A percentile compares a stretch with the other conserved stretches of the same genome.
phyloP scores from a whole-genome alignment of 1,140 invertebrate genomes.

The Ectropis grisescens region DNA sequence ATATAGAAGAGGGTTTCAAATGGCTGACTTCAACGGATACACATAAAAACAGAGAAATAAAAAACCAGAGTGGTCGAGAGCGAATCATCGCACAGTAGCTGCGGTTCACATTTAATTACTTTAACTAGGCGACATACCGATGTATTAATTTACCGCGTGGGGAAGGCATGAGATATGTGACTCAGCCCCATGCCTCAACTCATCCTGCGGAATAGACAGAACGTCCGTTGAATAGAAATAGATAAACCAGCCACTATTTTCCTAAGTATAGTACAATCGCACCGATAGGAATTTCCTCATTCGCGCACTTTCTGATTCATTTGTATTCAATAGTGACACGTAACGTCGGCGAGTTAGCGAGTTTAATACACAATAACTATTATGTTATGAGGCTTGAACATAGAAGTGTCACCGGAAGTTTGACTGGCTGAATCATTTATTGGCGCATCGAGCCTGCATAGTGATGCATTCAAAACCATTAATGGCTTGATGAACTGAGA shows the following conservation, averaged over 20 bases:
- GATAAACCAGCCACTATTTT: slow-evolving; percentile 1
- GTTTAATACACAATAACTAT: slow-evolving; percentile 29
- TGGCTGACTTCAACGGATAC: no score
- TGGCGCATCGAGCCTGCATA: no score
- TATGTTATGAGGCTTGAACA: slow-evolving; percentile 26
- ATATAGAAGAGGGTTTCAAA: no score
- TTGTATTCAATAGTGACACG: slow-evolving; percentile 38
- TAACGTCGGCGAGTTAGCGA: slow-evolving; percentile 22
- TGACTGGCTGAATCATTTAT: slow-evolving; percentile 21
- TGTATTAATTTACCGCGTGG: no score
- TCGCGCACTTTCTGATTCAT: slow-evolving; percentile 55
- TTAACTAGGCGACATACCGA: no score
- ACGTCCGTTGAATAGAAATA: slow-evolving; percentile 10
- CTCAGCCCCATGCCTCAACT: slow-evolving; percentile 1
- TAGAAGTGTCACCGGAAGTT: slow-evolving; percentile 34
- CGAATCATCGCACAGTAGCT: no score
- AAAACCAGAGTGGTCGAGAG: no score
- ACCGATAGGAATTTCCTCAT: slow-evolving; percentile 53
- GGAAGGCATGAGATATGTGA: slow-evolving; percentile 1
- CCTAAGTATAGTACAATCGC: slow-evolving; percentile 20
- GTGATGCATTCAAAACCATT: no score
- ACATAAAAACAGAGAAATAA: no score
- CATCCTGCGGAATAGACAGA: no score
- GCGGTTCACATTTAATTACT: no score
- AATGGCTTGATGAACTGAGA: slow-evolving; percentile 6